These are phyloP conservation scores for human (Homo sapiens) DNA, from an alignment of 2,113 vertebrate genomes.

Conservation along the genomic window DNA sequence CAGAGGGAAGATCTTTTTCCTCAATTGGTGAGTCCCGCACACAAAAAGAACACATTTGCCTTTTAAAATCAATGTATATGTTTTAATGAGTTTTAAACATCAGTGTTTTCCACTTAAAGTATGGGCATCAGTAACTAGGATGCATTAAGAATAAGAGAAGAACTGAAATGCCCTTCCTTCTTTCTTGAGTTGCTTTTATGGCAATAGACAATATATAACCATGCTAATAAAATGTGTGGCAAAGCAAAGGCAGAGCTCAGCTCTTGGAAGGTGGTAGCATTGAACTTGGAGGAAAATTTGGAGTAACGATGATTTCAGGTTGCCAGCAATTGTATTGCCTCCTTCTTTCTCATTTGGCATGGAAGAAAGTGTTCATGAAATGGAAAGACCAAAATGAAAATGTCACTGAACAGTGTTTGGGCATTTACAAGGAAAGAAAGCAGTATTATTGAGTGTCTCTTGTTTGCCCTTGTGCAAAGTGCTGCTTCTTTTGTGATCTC, in stretches of 20 bases:
- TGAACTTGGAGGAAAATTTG: slow-evolving; percentile 5
- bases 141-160: background rate
- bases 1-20: background rate
- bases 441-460: background rate
- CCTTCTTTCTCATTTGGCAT: slow-evolving; percentile 34
- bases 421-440: background rate
- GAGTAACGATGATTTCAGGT: background rate
- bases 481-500: background rate
- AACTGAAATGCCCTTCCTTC: background rate
- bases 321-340: background rate
- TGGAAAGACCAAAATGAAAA: background rate
- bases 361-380: slow-evolving; percentile 1
- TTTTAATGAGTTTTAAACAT: slow-evolving; percentile 25
- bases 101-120: background rate
- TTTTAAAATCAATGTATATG: background rate
- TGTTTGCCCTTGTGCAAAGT: background rate
- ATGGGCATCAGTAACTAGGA: background rate
- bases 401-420: slow-evolving; percentile 1
- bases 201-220: background rate
- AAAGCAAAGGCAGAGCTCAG: slow-evolving; percentile 19
- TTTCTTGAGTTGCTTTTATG: background rate
- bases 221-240: slow-evolving; percentile 26
- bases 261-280: slow-evolving; percentile 4
- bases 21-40: slow-evolving; percentile 50
- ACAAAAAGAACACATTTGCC: background rate